Base-by-base conservation (phyloP, 2,113 vertebrate genomes). In the Pithys albifrons region DNA sequence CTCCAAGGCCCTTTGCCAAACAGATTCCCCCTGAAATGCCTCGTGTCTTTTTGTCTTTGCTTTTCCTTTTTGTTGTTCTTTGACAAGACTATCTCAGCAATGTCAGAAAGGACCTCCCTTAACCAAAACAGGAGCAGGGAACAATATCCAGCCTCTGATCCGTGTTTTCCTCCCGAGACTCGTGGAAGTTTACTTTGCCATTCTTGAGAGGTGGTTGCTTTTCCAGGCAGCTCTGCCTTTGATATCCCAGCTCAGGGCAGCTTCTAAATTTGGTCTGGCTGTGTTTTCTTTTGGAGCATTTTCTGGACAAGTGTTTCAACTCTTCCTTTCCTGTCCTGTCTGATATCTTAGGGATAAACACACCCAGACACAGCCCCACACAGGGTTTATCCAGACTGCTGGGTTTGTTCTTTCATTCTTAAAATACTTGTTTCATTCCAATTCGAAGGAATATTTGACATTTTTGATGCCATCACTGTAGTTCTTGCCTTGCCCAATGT, bases 241-340 rank as follows among this genome's bases (percentile, higher is more conserved):
- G 94, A 95, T 97, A 90, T 83, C 59, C 57, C 84, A 96, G 79
- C 92, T 81, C 70, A 88, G 93, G 61, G 73, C 94, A 96, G 88
- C 81, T 95, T 62, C 96, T 96, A 97, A 96, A 96, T 96, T 96
- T 96, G 95, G 89, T 94, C 91, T 86, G 88, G 58, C 93, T 96
- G 66, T 97, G 94, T 96, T 96, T 96, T 66, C 85, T 97, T 95
- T 96, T 49, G 37, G 90, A 96, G 92, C 80, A 72, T 95, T 96
- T 96, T 91, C 93, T 94, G 96, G 86, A 94, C 95, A 85, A 96
- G 95, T 89, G 84, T 94, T 95, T 91, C 93, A 75, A 43, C 91
- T 97, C 96, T 97, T 97, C 95, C 95, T 96, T 96, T 97, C 96
- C 96, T 96, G 96, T 96, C 72, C 92, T 97, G 93, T 95, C 92